Evolutionary conservation across 2,797 vertebrate species (phyloP), one percentile per base, ranked within the genome.

Genomic region (Gymnothorax reevesii): DNA sequence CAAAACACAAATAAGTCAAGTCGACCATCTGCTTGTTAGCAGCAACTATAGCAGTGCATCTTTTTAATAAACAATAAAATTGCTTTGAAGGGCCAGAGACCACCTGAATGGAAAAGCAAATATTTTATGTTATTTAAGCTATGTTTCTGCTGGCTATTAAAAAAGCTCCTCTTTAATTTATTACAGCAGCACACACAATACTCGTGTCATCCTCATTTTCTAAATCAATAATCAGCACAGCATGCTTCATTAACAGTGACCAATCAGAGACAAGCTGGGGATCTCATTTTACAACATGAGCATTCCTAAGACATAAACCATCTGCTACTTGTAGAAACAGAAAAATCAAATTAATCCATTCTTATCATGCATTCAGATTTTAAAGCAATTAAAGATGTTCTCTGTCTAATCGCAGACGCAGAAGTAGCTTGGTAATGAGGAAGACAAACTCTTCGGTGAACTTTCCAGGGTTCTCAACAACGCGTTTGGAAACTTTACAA

Each of bases 371-470:
- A 97, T 99, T 99, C 98, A 97, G 98, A 99, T 99, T 99, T 99
- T 99, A 99, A 99, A 99, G 98, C 98, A 99, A 99, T 99, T 99
- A 99, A 99, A 99, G 97, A 99, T 98, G 98, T 98, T 99, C 98
- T 99, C 98, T 95, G 98, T 99, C 97, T 98, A 99, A 99, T 99
- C 97, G 97, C 97, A 98, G 97, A 96, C 97, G 96, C 97, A 98
- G 97, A 97, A 99, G 98, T 97, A 97, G 97, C 95, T 97, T 92
- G 96, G 97, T 99, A 99, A 99, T 98, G 98, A 99, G 98, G 95
- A 96, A 98, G 97, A 97, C 97, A 98, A 99, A 99, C 97, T 99
- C 98, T 96, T 97, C 96, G 96, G 97, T 98, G 97, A 99, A 99
- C 98, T 99, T 99, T 99, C 97, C 97, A 96, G 97, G 97, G 96